A percentile compares a stretch with the other conserved stretches of the same genome.
phyloP scores from a whole-genome alignment of 1,140 invertebrate genomes.

The Zaprionus gabonicus region DNA sequence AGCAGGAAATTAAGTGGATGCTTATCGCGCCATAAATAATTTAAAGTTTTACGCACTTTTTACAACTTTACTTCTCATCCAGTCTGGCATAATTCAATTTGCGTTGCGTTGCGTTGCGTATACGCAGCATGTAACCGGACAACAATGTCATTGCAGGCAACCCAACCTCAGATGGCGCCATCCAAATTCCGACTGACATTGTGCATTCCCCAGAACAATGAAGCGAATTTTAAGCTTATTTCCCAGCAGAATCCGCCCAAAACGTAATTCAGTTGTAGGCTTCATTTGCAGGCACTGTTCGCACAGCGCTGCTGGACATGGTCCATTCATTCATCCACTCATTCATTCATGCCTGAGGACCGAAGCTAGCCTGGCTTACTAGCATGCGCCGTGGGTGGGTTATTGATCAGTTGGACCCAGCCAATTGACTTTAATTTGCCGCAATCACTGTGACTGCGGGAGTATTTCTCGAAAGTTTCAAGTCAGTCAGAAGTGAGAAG shows the following conservation, averaged over 20 bases:
- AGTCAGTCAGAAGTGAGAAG: constrained; percentile 25
- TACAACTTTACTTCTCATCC: neutral
- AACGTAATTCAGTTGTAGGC: constrained; percentile 53
- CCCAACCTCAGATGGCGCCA: neutral
- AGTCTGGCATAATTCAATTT: constrained; percentile 1
- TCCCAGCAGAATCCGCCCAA: neutral
- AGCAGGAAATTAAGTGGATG: constrained; percentile 51
- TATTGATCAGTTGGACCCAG: neutral
- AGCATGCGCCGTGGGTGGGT: neutral
- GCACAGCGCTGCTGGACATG: neutral
- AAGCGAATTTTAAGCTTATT: neutral
- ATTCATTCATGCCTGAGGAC: neutral
- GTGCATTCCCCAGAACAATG: constrained; percentile 6
- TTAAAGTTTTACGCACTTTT: constrained; percentile 13
- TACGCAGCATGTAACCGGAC: constrained; percentile 11
- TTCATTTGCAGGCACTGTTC: constrained; percentile 39
- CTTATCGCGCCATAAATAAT: constrained; percentile 23
- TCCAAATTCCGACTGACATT: neutral
- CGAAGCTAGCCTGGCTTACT: neutral
- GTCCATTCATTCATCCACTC: too few relatives aligned
- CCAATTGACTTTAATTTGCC: neutral
- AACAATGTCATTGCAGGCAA: neutral
- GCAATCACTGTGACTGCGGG: neutral
- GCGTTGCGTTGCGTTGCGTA: constrained; percentile 1
- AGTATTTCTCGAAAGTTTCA: constrained; percentile 20